phyloP scores from a whole-genome alignment of 2,888 invertebrate genomes.

The Lithophane socia region DNA sequence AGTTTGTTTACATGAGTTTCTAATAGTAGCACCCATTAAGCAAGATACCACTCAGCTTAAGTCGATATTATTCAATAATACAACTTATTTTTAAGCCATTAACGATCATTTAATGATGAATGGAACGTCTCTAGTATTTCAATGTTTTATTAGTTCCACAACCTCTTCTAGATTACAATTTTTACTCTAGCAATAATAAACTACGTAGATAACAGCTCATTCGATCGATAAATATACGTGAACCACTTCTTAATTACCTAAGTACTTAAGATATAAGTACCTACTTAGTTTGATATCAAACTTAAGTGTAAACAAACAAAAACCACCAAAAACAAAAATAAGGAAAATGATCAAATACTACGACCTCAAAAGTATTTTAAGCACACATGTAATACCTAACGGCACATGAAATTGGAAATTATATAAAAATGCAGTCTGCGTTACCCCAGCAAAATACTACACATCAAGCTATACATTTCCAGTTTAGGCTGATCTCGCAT shows the following conservation, averaged over 20 bases:
- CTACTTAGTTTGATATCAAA: conserved; percentile 8
- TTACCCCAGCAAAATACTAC: too few species aligned
- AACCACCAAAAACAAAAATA: conserved; percentile 8
- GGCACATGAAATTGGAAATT: not conserved
- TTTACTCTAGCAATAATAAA: not conserved
- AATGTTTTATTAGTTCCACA: conserved; percentile 1
- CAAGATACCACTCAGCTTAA: conserved; percentile 22
- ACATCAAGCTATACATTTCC: too few species aligned
- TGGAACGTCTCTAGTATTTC: conserved; percentile 10
- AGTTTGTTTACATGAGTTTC: conserved; percentile 43
- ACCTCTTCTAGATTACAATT: not conserved
- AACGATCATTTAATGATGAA: not conserved
- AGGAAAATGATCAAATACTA: conserved; percentile 23
- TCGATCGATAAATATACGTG: conserved; percentile 20
- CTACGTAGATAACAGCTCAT: conserved; percentile 20
- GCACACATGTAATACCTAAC: not conserved
- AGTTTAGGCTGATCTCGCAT: too few species aligned
- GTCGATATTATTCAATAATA: conserved; percentile 24
- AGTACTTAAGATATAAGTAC: not conserved
- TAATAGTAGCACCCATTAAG: conserved; percentile 37
- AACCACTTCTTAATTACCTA: not conserved
- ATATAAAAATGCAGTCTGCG: not conserved
- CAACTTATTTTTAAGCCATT: not conserved
- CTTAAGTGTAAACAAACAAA: conserved; percentile 20
- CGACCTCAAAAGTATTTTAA: not conserved